Evolutionary conservation across 2,797 vertebrate genomes (phyloP).

Genomic region (Coracias cyanogaster): DNA sequence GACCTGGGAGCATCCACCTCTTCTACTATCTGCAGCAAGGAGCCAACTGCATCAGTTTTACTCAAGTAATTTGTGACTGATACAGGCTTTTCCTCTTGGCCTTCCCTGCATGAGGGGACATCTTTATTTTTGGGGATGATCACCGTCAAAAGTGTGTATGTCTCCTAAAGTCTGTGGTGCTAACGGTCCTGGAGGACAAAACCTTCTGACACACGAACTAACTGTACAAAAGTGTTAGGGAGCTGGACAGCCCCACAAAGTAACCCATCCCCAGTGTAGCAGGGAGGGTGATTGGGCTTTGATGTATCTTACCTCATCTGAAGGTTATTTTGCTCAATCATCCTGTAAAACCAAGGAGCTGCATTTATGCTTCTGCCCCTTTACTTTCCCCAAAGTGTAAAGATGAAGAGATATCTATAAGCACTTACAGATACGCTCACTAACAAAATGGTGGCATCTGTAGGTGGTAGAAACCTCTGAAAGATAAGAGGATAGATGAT

Average conservation of each 20-base stretch:
- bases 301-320: background rate
- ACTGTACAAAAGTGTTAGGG: background rate
- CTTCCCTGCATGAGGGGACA: background rate
- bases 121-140: background rate
- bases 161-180: background rate
- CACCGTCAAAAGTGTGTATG: fast-evolving
- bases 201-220: background rate
- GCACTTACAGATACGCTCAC: background rate
- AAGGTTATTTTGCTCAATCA: background rate
- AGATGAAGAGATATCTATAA: background rate
- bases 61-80: background rate
- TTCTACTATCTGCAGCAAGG: background rate
- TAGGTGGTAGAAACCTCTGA: background rate
- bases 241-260: fast-evolving
- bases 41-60: background rate
- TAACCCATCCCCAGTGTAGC: background rate
- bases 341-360: background rate
- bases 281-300: background rate
- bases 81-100: background rate
- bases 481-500: background rate
- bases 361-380: background rate
- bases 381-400: background rate
- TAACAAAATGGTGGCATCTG: background rate
- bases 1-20: background rate
- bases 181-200: background rate